phyloP scores from a whole-genome alignment of 2,888 invertebrate species.

The Tinea trinotella region DNA sequence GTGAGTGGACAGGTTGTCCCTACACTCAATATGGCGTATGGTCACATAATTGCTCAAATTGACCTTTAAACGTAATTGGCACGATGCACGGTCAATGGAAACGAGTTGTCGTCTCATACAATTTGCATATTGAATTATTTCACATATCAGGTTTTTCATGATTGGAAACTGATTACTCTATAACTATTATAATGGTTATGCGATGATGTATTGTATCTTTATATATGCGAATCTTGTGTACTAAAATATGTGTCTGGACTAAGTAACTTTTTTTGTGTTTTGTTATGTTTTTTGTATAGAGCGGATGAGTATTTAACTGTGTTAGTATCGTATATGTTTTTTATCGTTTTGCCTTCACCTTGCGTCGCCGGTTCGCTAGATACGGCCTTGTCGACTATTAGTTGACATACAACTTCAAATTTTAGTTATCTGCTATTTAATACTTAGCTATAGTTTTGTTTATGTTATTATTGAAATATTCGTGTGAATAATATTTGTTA shows the following conservation, averaged over 20 bases:
- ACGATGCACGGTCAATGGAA: slow-evolving; percentile 19
- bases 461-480: not conserved
- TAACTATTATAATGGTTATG: not conserved
- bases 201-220: not conserved
- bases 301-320: slow-evolving; percentile 11
- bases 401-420: slow-evolving; percentile 25
- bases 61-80: slow-evolving; percentile 20
- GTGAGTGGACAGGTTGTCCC: slow-evolving; percentile 5
- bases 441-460: not conserved
- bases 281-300: slow-evolving; percentile 5
- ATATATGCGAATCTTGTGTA: not conserved
- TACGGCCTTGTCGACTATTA: slow-evolving; percentile 35
- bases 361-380: slow-evolving; percentile 36
- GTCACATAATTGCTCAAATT: slow-evolving; percentile 19
- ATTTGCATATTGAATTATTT: slow-evolving; percentile 18
- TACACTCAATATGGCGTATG: not conserved
- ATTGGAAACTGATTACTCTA: not conserved
- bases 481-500: too few species aligned
- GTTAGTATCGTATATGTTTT: slow-evolving; percentile 5
- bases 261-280: slow-evolving; percentile 1
- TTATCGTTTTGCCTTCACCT: slow-evolving; percentile 46
- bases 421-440: slow-evolving; percentile 23
- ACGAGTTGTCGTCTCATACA: slow-evolving; percentile 16
- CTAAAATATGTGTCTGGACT: not conserved
- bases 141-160: slow-evolving; percentile 16